These are phyloP conservation scores for Bembecia ichneumoniformis DNA, from an alignment of 2,888 invertebrate genomes.

Conservation along the genomic window DNA sequence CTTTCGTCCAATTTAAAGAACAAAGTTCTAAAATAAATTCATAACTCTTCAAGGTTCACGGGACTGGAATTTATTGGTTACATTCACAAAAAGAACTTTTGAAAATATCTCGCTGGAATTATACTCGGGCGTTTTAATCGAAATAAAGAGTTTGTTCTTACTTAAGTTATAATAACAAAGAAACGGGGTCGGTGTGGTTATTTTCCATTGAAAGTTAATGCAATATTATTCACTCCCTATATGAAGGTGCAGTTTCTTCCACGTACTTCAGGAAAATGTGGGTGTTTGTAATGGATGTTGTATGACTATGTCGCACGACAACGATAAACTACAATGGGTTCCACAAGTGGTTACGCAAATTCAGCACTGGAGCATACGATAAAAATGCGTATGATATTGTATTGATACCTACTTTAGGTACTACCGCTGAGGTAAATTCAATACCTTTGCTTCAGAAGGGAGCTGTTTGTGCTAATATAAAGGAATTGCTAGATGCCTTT, in stretches of 20 bases:
- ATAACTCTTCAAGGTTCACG: neutral
- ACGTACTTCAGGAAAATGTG: no score
- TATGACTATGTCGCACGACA: no score
- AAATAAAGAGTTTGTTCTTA: neutral
- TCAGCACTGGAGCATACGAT: no score
- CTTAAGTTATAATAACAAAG: constrained; percentile 25
- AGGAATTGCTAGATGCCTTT: no score
- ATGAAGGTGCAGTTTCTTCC: constrained; percentile 12
- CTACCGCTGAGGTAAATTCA: no score
- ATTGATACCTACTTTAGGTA: no score
- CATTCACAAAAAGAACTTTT: neutral
- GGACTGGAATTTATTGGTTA: neutral
- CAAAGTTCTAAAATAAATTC: neutral
- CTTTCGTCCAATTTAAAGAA: neutral
- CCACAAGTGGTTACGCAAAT: no score
- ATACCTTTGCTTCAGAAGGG: no score
- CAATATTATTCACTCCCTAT: constrained; percentile 19
- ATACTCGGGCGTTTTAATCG: constrained; percentile 14
- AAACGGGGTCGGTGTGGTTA: constrained; percentile 47
- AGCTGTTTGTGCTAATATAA: no score
- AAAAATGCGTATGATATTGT: no score
- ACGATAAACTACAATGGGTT: no score
- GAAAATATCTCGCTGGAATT: neutral
- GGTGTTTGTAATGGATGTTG: no score
- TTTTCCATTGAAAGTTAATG: constrained; percentile 37